Conservation (phyloP, 2,797 vertebrate species). For the Sebastes alutus region DNA sequence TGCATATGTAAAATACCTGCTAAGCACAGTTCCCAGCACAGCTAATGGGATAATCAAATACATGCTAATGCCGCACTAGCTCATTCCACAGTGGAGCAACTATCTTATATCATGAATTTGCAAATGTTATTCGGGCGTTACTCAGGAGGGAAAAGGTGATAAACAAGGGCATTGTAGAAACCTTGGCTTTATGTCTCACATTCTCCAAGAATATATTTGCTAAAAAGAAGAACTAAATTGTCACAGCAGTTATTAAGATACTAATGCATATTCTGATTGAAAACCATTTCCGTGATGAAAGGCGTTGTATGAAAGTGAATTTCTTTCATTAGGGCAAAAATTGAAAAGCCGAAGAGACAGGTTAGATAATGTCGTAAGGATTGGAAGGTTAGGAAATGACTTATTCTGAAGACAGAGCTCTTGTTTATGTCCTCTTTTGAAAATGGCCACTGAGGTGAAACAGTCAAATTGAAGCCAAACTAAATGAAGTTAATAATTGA, state of each 20-base stretch:
- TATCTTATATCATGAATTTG: not conserved
- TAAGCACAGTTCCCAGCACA: not conserved
- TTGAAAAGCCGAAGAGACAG: slow-evolving; percentile 29
- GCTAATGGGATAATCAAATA: slow-evolving; percentile 50
- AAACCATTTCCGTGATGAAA: slow-evolving; percentile 26
- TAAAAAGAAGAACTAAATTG: not conserved
- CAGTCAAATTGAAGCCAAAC: slow-evolving; percentile 11
- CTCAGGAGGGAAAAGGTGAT: slow-evolving; percentile 2
- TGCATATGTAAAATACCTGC: slow-evolving; percentile 29
- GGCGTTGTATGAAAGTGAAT: slow-evolving; percentile 11
- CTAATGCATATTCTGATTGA: slow-evolving; percentile 19
- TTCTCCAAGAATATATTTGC: not conserved
- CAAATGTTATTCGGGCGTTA: not conserved
- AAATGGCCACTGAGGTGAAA: slow-evolving; percentile 44
- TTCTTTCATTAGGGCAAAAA: slow-evolving; percentile 10
- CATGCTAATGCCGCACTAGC: not conserved
- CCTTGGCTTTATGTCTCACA: not conserved
- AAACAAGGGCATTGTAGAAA: not conserved
- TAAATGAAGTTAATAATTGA: slow-evolving; percentile 10
- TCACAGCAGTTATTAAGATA: slow-evolving; percentile 7
- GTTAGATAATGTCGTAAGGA: slow-evolving; percentile 1
- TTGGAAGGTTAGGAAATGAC: slow-evolving; percentile 6
- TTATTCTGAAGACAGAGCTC: not conserved
- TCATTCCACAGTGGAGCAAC: slow-evolving; percentile 6
- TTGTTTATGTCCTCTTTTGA: slow-evolving; percentile 53